A percentile compares a stretch with the other conserved stretches of the same genome.
Conservation (phyloP, 2,888 invertebrate species). For the Eugnorisma glareosa region DNA sequence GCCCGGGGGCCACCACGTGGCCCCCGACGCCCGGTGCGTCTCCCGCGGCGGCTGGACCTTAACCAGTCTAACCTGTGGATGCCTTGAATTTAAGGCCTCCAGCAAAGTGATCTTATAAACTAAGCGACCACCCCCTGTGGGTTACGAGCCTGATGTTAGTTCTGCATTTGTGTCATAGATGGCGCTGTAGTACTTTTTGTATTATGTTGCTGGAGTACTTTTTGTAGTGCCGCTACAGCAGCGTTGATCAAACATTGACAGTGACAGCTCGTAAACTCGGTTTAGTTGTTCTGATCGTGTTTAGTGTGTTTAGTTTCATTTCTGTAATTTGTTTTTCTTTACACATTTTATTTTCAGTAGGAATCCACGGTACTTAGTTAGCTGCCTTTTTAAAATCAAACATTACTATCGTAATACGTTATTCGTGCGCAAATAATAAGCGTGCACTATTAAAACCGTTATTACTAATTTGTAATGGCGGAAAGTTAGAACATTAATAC, state of each 20-base stretch:
- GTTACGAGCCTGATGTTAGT: too few relatives aligned
- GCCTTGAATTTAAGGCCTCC: too few relatives aligned
- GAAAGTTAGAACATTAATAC: conserved; percentile 42
- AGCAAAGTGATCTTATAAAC: too few relatives aligned
- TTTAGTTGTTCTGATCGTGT: not conserved
- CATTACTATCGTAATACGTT: not conserved
- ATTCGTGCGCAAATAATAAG: conserved; percentile 46
- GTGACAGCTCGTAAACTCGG: not conserved
- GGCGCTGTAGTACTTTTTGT: too few relatives aligned
- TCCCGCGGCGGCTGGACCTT: too few relatives aligned
- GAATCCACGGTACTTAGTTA: not conserved
- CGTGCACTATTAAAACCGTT: conserved; percentile 33
- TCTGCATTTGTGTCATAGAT: not conserved
- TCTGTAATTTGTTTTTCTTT: not conserved
- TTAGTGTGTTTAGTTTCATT: not conserved
- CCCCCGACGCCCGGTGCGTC: too few relatives aligned
- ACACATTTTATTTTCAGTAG: not conserved
- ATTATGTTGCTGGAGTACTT: not conserved
- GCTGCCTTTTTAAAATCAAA: not conserved
- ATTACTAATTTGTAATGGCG: conserved; percentile 54
- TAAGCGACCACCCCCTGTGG: too few relatives aligned
- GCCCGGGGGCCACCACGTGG: too few relatives aligned
- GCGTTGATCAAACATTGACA: not conserved
- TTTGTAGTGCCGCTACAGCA: not conserved
- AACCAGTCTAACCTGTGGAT: too few relatives aligned